Percentiles rank a stretch among this genome's conserved stretches.
These are phyloP conservation scores for Lithodes maja DNA, from an alignment of 2,888 invertebrate genomes.

Conservation along the genomic window DNA sequence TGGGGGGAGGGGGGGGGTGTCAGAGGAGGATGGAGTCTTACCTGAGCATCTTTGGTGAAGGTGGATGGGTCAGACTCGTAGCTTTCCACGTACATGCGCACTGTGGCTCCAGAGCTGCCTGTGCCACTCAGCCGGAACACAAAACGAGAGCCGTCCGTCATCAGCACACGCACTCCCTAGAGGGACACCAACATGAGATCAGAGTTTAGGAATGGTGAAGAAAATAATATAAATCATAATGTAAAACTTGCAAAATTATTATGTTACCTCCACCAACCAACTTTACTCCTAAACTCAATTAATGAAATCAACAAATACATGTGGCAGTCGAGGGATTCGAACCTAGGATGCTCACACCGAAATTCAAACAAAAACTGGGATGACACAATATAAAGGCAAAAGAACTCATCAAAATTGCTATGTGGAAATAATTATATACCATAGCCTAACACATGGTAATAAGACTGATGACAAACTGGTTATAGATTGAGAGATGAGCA, in stretches of 20 bases:
- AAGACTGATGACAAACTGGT: background rate
- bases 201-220: background rate
- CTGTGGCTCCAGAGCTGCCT: slow-evolving; percentile 97
- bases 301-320: too few relatives aligned
- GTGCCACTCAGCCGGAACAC: slow-evolving; percentile 97
- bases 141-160: slow-evolving; percentile 95
- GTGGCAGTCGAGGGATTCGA: too few relatives aligned
- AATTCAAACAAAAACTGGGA: too few relatives aligned
- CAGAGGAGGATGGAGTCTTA: slow-evolving; percentile 70
- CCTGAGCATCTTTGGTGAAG: slow-evolving; percentile 76
- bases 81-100: slow-evolving; percentile 96
- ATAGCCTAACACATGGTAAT: background rate
- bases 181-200: slow-evolving; percentile 58
- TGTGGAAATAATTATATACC: too few relatives aligned
- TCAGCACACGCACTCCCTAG: slow-evolving; percentile 93
- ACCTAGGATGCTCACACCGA: too few relatives aligned
- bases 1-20: too few relatives aligned
- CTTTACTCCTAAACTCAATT: too few relatives aligned
- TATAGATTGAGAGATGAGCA: too few relatives aligned
- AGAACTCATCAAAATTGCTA: too few relatives aligned
- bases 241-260: too few relatives aligned
- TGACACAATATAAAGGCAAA: too few relatives aligned
- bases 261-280: too few relatives aligned
- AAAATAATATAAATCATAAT: background rate
- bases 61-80: slow-evolving; percentile 84